Percentiles rank a stretch among this genome's conserved stretches.
Conservation (phyloP, 2,888 invertebrate species). For the Quadroppia sp. region DNA sequence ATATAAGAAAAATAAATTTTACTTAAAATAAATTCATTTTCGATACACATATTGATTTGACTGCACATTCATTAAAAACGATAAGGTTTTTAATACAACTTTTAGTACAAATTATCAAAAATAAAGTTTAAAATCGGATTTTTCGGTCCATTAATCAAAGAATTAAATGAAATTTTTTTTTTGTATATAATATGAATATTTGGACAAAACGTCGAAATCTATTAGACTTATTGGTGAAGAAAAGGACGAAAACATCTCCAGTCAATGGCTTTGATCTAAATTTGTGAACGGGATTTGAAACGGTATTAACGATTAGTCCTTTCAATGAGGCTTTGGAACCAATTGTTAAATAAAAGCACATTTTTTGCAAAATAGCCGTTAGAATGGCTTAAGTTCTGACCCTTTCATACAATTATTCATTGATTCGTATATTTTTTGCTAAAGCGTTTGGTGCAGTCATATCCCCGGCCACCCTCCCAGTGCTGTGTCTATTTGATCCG, state of each 20-base stretch:
- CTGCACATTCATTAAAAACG: too few species aligned
- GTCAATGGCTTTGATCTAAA: not conserved
- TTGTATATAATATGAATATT: not conserved
- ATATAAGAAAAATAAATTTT: too few species aligned
- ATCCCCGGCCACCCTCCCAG: conserved; percentile 28
- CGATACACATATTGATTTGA: too few species aligned
- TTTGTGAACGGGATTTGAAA: conserved; percentile 24
- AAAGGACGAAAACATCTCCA: conserved; percentile 15
- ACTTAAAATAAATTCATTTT: too few species aligned
- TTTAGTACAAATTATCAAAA: not conserved
- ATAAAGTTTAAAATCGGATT: not conserved
- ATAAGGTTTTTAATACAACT: too few species aligned
- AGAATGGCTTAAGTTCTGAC: conserved; percentile 14
- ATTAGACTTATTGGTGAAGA: not conserved
- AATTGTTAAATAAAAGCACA: conserved; percentile 4
- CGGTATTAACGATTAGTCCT: not conserved
- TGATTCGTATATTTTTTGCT: not conserved
- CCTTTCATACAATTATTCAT: conserved; percentile 15
- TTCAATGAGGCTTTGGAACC: conserved; percentile 16
- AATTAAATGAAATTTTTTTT: not conserved
- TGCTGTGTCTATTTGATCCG: conserved; percentile 5
- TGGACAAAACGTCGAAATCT: not conserved
- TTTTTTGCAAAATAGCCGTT: conserved; percentile 9
- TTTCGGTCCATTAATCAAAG: conserved; percentile 23
- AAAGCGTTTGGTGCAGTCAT: not conserved